Conservation (phyloP, 1,140 invertebrate genomes). For the Ips typographus region DNA sequence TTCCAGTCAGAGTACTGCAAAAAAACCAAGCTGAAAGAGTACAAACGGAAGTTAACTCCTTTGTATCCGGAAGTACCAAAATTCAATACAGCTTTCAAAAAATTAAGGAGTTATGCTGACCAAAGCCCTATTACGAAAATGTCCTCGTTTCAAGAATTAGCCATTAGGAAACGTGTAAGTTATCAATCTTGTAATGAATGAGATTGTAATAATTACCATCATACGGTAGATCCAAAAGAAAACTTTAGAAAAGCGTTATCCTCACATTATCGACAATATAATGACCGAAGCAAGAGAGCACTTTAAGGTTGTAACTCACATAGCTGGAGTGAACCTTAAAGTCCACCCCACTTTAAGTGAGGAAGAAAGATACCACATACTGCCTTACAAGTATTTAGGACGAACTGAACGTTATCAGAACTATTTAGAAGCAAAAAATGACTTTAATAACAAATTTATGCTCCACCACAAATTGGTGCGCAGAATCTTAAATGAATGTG, state of each 20-base stretch:
- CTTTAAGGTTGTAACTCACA: slow-evolving; percentile 36
- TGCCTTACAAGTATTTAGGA: slow-evolving; percentile 57
- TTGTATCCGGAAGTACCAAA: slow-evolving; percentile 42
- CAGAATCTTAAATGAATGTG: slow-evolving; percentile 59
- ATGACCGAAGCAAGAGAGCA: slow-evolving; percentile 38
- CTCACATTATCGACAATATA: slow-evolving; percentile 33
- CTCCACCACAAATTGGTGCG: slow-evolving; percentile 63
- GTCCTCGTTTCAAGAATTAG: slow-evolving; percentile 38
- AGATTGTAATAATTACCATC: slow-evolving; percentile 34
- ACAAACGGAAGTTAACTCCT: slow-evolving; percentile 39
- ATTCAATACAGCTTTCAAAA: slow-evolving; percentile 40
- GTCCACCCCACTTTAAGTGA: slow-evolving; percentile 39
- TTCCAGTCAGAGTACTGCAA: slow-evolving; percentile 42
- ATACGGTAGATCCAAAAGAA: slow-evolving; percentile 31
- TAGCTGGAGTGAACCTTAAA: slow-evolving; percentile 37
- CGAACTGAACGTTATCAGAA: slow-evolving; percentile 58
- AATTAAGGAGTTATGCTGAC: slow-evolving; percentile 40
- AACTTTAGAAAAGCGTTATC: slow-evolving; percentile 33
- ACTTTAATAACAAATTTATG: slow-evolving; percentile 57
- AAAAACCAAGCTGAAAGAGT: slow-evolving; percentile 43
- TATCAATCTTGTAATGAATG: slow-evolving; percentile 26
- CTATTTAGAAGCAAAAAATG: slow-evolving; percentile 60
- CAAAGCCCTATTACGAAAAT: slow-evolving; percentile 42
- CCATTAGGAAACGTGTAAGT: slow-evolving; percentile 36
- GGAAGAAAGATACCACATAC: slow-evolving; percentile 28